Evolutionary conservation across 2,888 invertebrate genomes (phyloP), one percentile per base, ranked within the genome.

Genomic region (Panopea generosa): DNA sequence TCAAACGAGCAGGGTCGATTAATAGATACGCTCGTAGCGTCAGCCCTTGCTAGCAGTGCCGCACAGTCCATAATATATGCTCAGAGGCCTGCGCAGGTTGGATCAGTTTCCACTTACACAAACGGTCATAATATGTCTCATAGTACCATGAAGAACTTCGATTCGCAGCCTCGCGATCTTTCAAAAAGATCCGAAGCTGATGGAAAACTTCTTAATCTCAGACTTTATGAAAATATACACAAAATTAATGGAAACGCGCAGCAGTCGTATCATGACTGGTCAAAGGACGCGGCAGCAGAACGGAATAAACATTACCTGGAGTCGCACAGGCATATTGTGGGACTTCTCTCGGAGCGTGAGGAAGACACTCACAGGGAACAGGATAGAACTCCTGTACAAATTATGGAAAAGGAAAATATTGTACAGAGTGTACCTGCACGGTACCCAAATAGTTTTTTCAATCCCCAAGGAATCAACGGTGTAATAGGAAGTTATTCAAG

Each of bases 21-120:
- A 2, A 74, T 81, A 14, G 75, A 81, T 38, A 75, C 81, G 4
- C 66, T 81, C 38, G 81, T 81, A 22, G 81, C 77, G 3, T 81
- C 81, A 40, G 77, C 77, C 22, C 45, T 81, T 24, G 77, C 81
- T 1, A 81, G 77, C 50, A 77, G 62, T 20, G 80, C 76, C 7
- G 80, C 80, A 2, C 76, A 80, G 61, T 68, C 70, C 14, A 80
- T 80, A 14, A 81, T 81, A 20, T 77, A 77, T 49, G 53, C 66
- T n/a, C 49, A 59, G 9, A 14, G 45, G 3, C 60, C 66, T 20
- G 56, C 59, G 16, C 26, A 49, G 2, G 45, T 20, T 9, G 55
- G 57, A 16, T 29, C 59, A 20, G 29, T 55, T 26, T 40, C 76
- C 7, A 56, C 33, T 55, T 40, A 52, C 0, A 2, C 73, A 29